Conservation (phyloP, 2,797 vertebrate species). For the Perdix hodgsoniae region DNA sequence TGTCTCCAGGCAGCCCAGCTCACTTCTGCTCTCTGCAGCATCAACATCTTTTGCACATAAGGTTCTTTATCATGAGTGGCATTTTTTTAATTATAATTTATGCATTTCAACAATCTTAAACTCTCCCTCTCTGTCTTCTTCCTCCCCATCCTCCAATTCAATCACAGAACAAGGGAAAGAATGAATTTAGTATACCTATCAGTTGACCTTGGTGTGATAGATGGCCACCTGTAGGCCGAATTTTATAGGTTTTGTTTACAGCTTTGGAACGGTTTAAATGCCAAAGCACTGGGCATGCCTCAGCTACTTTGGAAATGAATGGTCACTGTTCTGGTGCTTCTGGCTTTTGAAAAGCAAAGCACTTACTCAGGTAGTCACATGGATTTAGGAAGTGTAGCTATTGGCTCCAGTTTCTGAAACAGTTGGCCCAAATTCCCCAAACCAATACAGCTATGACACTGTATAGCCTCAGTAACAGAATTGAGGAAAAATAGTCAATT, state of each 20-base stretch:
- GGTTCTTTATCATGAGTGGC: not conserved
- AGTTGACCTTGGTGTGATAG: not conserved
- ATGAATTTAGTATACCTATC: not conserved
- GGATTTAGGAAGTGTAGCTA: not conserved
- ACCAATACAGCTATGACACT: not conserved
- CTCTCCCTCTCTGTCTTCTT: not conserved
- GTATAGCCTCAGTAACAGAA: not conserved
- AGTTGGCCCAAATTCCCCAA: not conserved
- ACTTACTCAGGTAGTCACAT: not conserved
- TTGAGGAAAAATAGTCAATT: constrained; percentile 19
- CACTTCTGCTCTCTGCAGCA: not conserved
- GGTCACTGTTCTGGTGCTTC: not conserved
- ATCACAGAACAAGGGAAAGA: not conserved
- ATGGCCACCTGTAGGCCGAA: not conserved
- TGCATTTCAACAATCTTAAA: not conserved
- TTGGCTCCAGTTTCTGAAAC: not conserved
- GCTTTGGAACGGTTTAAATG: not conserved
- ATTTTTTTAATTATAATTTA: not conserved
- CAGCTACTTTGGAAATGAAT: not conserved
- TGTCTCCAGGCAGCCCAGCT: not conserved
- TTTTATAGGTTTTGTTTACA: constrained; percentile 40
- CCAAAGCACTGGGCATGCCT: not conserved
- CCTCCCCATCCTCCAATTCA: rapidly evolving
- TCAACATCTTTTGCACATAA: not conserved
- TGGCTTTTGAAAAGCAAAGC: constrained; percentile 30